These are phyloP conservation scores for Malurus melanocephalus DNA, from an alignment of 2,113 vertebrate genomes.

Conservation along the genomic window DNA sequence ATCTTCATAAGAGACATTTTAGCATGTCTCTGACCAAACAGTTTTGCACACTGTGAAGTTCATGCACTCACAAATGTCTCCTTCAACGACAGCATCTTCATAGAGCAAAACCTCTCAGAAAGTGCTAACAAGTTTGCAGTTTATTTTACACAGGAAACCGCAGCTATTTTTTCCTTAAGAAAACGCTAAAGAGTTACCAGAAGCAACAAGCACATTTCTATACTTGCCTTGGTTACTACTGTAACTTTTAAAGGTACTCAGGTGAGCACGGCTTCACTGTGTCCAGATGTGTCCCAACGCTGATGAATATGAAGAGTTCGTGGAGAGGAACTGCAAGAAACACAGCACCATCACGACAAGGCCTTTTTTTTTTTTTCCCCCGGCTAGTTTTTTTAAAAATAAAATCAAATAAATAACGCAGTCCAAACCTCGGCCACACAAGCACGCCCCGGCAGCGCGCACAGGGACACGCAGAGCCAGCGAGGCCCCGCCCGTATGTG, in stretches of 20 bases:
- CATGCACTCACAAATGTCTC: accelerated
- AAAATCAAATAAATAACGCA: background rate
- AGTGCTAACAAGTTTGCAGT: accelerated
- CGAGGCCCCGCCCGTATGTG: accelerated
- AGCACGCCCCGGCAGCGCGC: background rate
- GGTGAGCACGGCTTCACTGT: accelerated
- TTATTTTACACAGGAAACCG: background rate
- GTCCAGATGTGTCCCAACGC: background rate
- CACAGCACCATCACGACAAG: background rate
- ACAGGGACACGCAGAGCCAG: accelerated
- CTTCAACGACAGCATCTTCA: background rate
- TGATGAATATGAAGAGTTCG: background rate
- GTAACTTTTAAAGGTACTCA: background rate
- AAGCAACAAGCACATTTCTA: accelerated
- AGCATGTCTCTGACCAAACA: accelerated
- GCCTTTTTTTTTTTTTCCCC: accelerated
- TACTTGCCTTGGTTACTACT: background rate
- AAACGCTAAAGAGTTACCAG: accelerated
- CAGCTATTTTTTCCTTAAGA: background rate
- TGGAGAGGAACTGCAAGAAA: background rate
- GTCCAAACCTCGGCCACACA: accelerated
- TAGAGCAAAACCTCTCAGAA: background rate
- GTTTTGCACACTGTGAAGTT: background rate
- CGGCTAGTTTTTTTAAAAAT: too few species aligned
- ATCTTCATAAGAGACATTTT: accelerated